Percentiles rank a stretch among this genome's conserved stretches.
Evolutionary conservation across 2,888 invertebrate species (phyloP).

Genomic region (Spodoptera exigua): DNA sequence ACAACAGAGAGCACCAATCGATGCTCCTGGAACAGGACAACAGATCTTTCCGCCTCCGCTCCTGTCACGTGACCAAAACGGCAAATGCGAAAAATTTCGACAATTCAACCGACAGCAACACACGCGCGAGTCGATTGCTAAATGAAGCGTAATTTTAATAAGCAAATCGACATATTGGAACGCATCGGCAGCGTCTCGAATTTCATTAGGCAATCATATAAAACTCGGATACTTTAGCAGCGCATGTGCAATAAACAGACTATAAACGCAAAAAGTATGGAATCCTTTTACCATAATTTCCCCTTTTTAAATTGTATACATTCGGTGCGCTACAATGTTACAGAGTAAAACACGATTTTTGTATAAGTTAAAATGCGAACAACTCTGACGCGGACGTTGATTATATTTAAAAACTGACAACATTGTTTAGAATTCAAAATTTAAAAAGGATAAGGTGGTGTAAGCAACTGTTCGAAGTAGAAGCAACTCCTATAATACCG

Average conservation of each 20-base stretch:
- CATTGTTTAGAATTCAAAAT: conserved; percentile 26
- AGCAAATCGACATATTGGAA: conserved; percentile 68
- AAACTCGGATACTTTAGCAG: conserved; percentile 64
- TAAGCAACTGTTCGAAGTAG: conserved; percentile 12
- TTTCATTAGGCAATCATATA: conserved; percentile 71
- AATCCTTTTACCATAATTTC: conserved; percentile 65
- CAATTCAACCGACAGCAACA: conserved; percentile 65
- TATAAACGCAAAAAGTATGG: conserved; percentile 67
- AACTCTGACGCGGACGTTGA: conserved; percentile 20
- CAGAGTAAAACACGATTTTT: conserved; percentile 37
- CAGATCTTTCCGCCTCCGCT: conserved; percentile 85
- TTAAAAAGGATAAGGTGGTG: conserved; percentile 6
- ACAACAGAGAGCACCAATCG: conserved; percentile 78
- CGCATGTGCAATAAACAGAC: conserved; percentile 68
- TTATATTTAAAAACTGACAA: conserved; percentile 33
- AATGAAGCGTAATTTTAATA: conserved; percentile 74
- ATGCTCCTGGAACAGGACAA: conserved; percentile 87
- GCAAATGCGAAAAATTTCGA: conserved; percentile 74
- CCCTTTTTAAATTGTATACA: conserved; percentile 60
- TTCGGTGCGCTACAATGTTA: conserved; percentile 55
- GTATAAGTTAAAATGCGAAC: conserved; percentile 42
- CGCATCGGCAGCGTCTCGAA: conserved; percentile 66
- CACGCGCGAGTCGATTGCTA: conserved; percentile 65
- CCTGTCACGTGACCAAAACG: conserved; percentile 74
- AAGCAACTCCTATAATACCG: conserved; percentile 32